Evolutionary conservation across 2,113 vertebrate genomes (phyloP), one percentile per base, ranked within the genome.

Genomic region (Rhinogobius similis): DNA sequence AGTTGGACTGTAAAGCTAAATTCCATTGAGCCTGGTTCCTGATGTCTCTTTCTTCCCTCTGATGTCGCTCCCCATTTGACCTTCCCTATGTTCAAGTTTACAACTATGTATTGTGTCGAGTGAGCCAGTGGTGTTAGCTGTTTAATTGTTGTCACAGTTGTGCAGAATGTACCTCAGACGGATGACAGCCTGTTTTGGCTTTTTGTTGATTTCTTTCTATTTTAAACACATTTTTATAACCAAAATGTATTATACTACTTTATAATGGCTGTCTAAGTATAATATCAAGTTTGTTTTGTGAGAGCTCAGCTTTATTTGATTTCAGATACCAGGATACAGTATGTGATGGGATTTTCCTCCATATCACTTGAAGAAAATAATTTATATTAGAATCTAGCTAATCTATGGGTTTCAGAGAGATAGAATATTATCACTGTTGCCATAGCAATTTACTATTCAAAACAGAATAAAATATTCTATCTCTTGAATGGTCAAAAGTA

Each of bases 1-100:
- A 20, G 3, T 32, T 52, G 32, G 32, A 36, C 1, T 36, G 32
- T 36, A 36, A n/a, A 36, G 32, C 32, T 21, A 50, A 50, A 50
- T 29, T 18, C 41, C 67, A 4, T 68, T 10, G n/a, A 58, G 38
- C 13, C 53, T 27, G 36, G 23, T 55, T 69, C 16, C 55, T 39
- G 61, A 72, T 75, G 65, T 73, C 64, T 27, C 26, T 58, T 66
- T 20, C 48, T 56, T 66, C 64, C 36, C 39, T 23, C 27, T 62
- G 38, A 39, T 63, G 53, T 65, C 62, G 68, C 76, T 58, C 66
- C n/a, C 14, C 38, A n/a, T 23, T 67, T 23, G 50, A 36, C n/a
- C 65, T 24, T 58, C 61, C 72, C 67, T 62, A 76, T 62, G 66
- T 79, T 21, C 23, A 65, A 62, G 83, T 88, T 87, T 87, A 89